A percentile compares a stretch with the other conserved stretches of the same genome.
phyloP scores from a whole-genome alignment of 2,888 invertebrate species.

The Seladonia tumulorum region DNA sequence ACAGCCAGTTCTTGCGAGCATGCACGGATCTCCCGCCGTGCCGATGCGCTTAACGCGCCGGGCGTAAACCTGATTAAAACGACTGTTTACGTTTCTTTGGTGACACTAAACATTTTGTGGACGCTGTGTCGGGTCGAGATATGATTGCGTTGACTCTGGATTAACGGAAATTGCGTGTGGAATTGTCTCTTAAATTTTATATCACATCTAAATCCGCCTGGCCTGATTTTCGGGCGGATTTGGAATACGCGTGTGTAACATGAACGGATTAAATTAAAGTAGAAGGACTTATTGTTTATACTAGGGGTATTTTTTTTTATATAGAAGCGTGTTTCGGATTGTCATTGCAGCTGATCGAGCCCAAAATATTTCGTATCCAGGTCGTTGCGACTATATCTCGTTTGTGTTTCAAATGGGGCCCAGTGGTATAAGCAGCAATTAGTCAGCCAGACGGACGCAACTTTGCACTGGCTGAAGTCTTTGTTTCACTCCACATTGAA shows the following conservation, averaged over 20 bases:
- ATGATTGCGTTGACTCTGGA: not conserved
- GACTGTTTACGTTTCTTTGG: not conserved
- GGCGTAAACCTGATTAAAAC: not conserved
- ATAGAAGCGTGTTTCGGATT: too few species aligned
- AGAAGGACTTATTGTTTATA: too few species aligned
- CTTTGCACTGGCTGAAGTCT: not conserved
- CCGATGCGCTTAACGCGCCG: not conserved
- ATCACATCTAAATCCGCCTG: too few species aligned
- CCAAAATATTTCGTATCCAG: not conserved
- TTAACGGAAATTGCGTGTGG: not conserved
- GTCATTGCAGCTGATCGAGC: too few species aligned
- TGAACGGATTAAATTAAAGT: too few species aligned
- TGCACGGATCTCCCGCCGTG: not conserved
- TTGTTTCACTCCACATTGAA: not conserved
- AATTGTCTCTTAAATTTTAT: too few species aligned
- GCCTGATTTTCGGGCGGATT: too few species aligned
- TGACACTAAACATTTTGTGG: not conserved
- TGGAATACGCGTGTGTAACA: too few species aligned
- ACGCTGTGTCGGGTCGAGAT: not conserved
- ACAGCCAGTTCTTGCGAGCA: not conserved
- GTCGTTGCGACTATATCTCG: not conserved
- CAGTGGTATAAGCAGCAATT: not conserved
- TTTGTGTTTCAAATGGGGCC: not conserved
- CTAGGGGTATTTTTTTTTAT: too few species aligned
- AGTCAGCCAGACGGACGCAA: not conserved